Evolutionary conservation across 1,140 invertebrate species (phyloP), one percentile per base, ranked within the genome.

Genomic region (Antheraea mylitta): DNA sequence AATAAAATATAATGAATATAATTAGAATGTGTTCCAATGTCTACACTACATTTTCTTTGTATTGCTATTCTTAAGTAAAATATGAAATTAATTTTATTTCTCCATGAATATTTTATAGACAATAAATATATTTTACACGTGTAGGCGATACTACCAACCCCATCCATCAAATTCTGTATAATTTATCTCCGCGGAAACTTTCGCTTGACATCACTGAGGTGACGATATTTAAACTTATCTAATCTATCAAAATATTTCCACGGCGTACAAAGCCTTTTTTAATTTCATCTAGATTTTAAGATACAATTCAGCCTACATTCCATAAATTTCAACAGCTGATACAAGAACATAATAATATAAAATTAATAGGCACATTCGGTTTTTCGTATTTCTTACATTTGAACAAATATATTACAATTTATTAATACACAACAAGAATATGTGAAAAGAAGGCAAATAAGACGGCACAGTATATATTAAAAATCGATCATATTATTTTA

Each of bases 201-300:
- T 36, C 66, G n/a, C 18, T 66, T 30, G 65, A 62, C 70, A 65
- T 48, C 53, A 22, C 18, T 10, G 37, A 60, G 67, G 58, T 69
- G 67, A 68, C 71, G 66, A 42, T 69, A 68, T 30, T 45, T 67
- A 64, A 68, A 67, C 67, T 72, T 70, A 70, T 72, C 74, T 70
- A 72, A 67, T 75, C 45, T 45, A 48, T 30, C 64, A 18, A 48
- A 63, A 59, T 61, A 58, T 45, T 66, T 72, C 67, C 66, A 64
- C 18, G 9, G 7, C 66, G 7, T 18, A 3, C 16, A 37, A 58
- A 58, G 48, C 63, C 37, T 64, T 37, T 30, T 45, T 64, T 63
- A 63, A 63, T 6, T 53, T 42, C 38, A 11, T 42, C 38, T 10
- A 10, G 11, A 42, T 42, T 8, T 42, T 42, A 42, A 42, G 22